Conservation (phyloP, 2,888 invertebrate species). For the Lobophora halterata region DNA sequence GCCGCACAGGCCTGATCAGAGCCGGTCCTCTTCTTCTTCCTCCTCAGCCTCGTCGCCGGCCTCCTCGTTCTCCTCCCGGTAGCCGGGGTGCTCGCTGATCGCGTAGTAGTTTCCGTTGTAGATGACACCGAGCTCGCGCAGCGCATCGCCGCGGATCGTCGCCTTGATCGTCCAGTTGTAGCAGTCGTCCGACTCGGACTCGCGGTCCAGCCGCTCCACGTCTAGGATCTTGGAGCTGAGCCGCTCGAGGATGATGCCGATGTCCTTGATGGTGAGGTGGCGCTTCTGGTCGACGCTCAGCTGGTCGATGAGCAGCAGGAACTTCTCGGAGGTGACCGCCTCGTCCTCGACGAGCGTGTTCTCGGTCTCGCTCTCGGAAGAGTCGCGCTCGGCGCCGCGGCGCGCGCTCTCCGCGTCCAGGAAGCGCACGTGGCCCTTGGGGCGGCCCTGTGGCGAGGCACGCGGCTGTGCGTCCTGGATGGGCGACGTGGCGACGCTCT, state of each 20-base stretch:
- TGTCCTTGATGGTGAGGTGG: conserved; percentile 96
- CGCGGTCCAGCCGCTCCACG: conserved; percentile 94
- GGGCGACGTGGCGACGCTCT: conserved; percentile 95
- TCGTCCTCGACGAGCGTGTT: conserved; percentile 96
- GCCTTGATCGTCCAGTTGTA: conserved; percentile 99
- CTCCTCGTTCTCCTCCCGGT: conserved; percentile 94
- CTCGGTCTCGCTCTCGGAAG: conserved; percentile 95
- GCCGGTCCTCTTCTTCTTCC: conserved; percentile 88
- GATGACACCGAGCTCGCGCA: conserved; percentile 94
- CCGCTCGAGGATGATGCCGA: conserved; percentile 95
- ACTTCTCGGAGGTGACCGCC: conserved; percentile 93
- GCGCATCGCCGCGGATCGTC: conserved; percentile 93
- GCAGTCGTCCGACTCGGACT: conserved; percentile 95
- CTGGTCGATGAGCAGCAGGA: conserved; percentile 95
- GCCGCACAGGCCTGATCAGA: conserved; percentile 81
- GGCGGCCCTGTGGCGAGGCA: conserved; percentile 84
- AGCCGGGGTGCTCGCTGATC: conserved; percentile 96
- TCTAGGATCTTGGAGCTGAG: conserved; percentile 96
- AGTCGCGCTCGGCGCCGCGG: conserved; percentile 88
- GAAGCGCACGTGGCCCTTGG: conserved; percentile 92
- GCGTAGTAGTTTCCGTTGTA: conserved; percentile 98
- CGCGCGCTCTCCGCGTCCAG: conserved; percentile 86
- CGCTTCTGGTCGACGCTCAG: conserved; percentile 95
- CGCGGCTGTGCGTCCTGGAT: conserved; percentile 89
- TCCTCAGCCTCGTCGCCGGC: conserved; percentile 91